Conservation (phyloP, 2,113 vertebrate genomes). For the Notechis scutatus region DNA sequence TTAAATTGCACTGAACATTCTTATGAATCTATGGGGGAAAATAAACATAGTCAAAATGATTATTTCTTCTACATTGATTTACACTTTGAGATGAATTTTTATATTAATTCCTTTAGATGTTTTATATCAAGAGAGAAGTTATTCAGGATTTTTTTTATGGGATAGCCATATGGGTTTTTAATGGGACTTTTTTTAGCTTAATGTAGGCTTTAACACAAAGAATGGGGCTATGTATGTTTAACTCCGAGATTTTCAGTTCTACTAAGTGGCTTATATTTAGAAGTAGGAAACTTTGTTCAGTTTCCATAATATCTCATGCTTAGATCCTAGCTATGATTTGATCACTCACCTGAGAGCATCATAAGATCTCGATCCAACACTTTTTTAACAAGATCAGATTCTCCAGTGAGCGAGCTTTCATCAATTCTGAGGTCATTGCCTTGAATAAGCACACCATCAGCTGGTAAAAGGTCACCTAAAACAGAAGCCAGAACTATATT, state of each 20-base stretch:
- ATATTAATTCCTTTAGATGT: not conserved
- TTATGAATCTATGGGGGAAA: not conserved
- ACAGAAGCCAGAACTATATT: slow-evolving; percentile 52
- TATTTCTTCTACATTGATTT: not conserved
- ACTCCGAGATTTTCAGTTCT: not conserved
- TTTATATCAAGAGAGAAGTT: not conserved
- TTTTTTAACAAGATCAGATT: slow-evolving; percentile 98
- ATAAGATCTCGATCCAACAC: slow-evolving; percentile 89
- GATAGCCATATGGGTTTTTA: not conserved
- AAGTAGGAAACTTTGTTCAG: slow-evolving; percentile 24
- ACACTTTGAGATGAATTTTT: not conserved
- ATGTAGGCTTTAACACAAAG: not conserved
- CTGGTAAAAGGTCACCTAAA: slow-evolving; percentile 93
- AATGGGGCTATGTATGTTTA: not conserved
- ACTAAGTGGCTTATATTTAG: not conserved
- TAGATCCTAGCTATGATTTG: not conserved
- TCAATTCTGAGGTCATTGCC: slow-evolving; percentile 98
- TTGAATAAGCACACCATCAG: slow-evolving; percentile 95
- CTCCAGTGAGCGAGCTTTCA: slow-evolving; percentile 96
- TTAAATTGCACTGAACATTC: not conserved
- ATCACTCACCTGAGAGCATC: slow-evolving; percentile 88
- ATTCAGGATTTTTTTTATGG: not conserved
- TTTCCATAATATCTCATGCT: slow-evolving; percentile 21
- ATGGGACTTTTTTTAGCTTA: not conserved
- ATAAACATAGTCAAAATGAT: not conserved